A percentile compares a stretch with the other conserved stretches of the same genome.
Evolutionary conservation across 2,113 vertebrate genomes (phyloP).

Genomic region (Eulemur macaco): DNA sequence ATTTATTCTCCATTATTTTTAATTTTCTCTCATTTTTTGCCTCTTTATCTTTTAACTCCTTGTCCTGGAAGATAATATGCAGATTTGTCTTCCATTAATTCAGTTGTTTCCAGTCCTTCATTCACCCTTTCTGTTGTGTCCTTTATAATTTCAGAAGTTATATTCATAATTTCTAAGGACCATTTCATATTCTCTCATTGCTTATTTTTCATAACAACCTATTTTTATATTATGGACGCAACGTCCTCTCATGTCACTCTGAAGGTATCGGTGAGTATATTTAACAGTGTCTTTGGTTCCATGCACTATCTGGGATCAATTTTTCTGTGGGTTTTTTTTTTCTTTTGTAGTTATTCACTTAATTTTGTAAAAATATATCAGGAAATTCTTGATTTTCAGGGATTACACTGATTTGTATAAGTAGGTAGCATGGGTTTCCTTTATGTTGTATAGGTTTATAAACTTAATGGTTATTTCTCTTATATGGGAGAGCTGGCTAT

Average conservation of each 20-base stretch:
- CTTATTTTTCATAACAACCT: background rate
- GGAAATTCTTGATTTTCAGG: background rate
- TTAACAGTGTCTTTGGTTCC: background rate
- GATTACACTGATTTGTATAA: background rate
- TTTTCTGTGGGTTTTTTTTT: background rate
- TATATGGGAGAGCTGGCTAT: background rate
- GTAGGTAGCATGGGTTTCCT: background rate
- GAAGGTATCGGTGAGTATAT: background rate
- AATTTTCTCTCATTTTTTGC: background rate
- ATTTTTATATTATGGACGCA: background rate
- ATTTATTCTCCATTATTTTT: background rate
- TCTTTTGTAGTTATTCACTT: background rate
- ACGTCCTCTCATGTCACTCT: background rate
- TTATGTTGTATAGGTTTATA: background rate
- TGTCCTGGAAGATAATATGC: background rate
- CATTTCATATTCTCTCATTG: background rate
- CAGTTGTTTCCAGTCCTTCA: background rate
- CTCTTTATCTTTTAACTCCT: background rate
- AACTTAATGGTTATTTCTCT: background rate
- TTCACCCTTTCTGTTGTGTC: background rate
- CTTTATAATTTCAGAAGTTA: background rate
- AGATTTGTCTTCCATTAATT: constrained; percentile 20
- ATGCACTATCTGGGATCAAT: background rate
- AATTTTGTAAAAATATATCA: background rate
- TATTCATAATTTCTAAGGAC: background rate